A percentile compares a stretch with the other conserved stretches of the same genome.
Evolutionary conservation across 2,888 invertebrate genomes (phyloP).

Genomic region (Spisula solida): DNA sequence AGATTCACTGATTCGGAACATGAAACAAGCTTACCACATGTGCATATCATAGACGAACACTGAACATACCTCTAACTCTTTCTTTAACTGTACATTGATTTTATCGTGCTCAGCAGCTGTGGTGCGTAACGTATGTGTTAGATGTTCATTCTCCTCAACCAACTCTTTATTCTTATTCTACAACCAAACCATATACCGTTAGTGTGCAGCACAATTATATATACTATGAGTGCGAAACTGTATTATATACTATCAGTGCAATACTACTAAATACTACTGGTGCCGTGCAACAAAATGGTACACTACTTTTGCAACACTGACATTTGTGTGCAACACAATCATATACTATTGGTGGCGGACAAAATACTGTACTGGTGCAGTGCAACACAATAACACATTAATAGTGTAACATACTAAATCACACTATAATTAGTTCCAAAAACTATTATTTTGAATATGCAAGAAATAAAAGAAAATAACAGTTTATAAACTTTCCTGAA

Average conservation of each 20-base stretch:
- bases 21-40: too few relatives aligned
- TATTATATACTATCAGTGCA: neutral
- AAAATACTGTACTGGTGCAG: neutral
- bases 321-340: neutral
- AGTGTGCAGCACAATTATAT: neutral
- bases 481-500: too few relatives aligned
- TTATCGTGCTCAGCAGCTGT: constrained; percentile 72
- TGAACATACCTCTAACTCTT: constrained; percentile 70
- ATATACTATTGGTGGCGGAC: neutral
- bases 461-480: too few relatives aligned
- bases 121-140: constrained; percentile 68
- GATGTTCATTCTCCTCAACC: constrained; percentile 73
- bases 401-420: too few relatives aligned
- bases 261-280: neutral
- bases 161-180: constrained; percentile 75
- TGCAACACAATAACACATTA: neutral
- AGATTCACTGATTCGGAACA: too few relatives aligned
- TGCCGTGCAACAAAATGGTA: neutral
- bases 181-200: constrained; percentile 16
- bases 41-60: neutral
- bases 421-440: too few relatives aligned
- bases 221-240: neutral
- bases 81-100: constrained; percentile 70
- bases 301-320: neutral
- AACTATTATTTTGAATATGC: too few relatives aligned